Evolutionary conservation across 2,113 vertebrate genomes (phyloP).

Genomic region (Girardinichthys multiradiatus): DNA sequence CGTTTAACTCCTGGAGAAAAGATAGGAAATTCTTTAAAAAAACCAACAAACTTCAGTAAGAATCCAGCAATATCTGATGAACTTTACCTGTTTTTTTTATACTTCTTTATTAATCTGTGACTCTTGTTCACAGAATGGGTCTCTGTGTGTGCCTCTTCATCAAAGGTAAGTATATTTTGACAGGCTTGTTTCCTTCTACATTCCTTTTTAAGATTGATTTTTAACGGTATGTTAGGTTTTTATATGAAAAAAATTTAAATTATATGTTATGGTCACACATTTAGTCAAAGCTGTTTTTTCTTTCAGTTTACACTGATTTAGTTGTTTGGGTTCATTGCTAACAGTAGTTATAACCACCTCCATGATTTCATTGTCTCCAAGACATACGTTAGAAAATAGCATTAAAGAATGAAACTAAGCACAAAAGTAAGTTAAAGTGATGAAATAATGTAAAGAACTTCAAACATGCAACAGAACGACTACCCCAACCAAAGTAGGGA

Average conservation of each 20-base stretch:
- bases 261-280: background rate
- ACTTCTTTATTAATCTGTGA: background rate
- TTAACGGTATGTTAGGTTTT: background rate
- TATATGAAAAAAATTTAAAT: background rate
- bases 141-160: background rate
- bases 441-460: background rate
- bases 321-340: background rate
- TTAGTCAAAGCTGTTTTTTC: background rate
- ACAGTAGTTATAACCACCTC: background rate
- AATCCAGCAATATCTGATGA: background rate
- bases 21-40: background rate
- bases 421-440: background rate
- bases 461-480: too few relatives aligned
- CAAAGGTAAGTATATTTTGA: conserved; percentile 17
- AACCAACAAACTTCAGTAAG: background rate
- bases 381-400: background rate
- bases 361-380: background rate
- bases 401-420: too few relatives aligned
- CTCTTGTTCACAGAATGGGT: conserved; percentile 12
- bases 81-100: too few relatives aligned
- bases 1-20: conserved; percentile 22
- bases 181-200: background rate
- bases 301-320: background rate
- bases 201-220: background rate
- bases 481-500: too few relatives aligned